Evolutionary conservation across 2,797 vertebrate genomes (phyloP), one percentile per base, ranked within the genome.

Genomic region (Jordanella pulchra): DNA sequence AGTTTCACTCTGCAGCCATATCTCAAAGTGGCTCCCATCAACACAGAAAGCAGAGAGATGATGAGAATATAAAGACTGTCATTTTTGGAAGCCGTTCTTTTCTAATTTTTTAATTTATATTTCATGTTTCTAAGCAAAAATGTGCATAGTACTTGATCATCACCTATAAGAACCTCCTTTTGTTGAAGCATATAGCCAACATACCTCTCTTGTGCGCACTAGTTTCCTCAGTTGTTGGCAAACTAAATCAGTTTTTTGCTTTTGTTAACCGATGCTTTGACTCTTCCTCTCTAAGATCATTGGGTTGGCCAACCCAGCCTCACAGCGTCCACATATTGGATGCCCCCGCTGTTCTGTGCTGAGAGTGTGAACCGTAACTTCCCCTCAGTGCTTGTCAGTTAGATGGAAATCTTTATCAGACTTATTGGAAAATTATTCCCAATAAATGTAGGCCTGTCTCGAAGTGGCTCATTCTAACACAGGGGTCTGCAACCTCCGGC

Each of bases 241-340:
- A 7, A 30, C 76, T 84, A 84, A 81, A 76, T 65, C 82, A 79
- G 79, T 79, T 85, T 83, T 87, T 71, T 87, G 67, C 82, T 87
- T n/a, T 5, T 44, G 48, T 79, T 74, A 85, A 81, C 58, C 60
- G 14, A n/a, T 30, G 25, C 50, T 77, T 66, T 80, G 73, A 71
- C 81, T 76, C 65, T 58, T 48, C 67, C 75, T 64, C 55, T 72
- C 64, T 76, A 28, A 70, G 73, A 69, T 78, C 71, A 69, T 7
- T 35, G 30, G 21, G 21, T 25, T 14, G 51, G 61, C 60, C 28
- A 12, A 58, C 28, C 55, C 15, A 3, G 17, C 17, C 28, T 28
- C 27, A 17, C 28, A 32, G 15, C 35, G 30, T 35, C 17, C 23
- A 60, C 58, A 39, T 60, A 21, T 39, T 39, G 21, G 23, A 10